Percentiles rank a stretch among this genome's conserved stretches.
Evolutionary conservation across 2,797 vertebrate genomes (phyloP).

Genomic region (Triplophysa yarkandensis): DNA sequence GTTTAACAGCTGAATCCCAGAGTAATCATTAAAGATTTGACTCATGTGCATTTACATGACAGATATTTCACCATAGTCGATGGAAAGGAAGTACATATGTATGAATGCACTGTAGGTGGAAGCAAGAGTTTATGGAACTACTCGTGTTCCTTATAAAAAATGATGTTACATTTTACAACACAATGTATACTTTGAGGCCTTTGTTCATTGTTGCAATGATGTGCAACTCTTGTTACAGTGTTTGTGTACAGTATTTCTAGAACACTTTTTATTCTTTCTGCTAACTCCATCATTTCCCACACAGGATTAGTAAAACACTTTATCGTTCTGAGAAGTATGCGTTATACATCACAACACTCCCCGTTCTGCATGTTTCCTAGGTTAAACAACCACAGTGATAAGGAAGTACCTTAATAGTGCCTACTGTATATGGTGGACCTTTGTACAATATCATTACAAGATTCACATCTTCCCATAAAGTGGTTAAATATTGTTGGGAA

Average conservation of each 20-base stretch:
- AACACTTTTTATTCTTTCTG: background rate
- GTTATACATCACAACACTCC: background rate
- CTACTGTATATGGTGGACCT: conserved; percentile 3
- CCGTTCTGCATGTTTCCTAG: background rate
- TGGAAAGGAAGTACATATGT: background rate
- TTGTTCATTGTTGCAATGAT: background rate
- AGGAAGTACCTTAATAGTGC: conserved; percentile 7
- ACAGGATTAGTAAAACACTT: conserved; percentile 9
- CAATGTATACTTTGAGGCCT: background rate
- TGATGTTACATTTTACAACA: background rate
- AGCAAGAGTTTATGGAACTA: background rate
- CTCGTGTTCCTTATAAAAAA: background rate
- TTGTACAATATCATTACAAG: conserved; percentile 20
- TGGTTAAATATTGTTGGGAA: conserved; percentile 50
- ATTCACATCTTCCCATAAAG: conserved; percentile 38
- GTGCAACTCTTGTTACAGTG: background rate
- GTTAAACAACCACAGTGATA: background rate
- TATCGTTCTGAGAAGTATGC: conserved; percentile 3
- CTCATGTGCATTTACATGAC: background rate
- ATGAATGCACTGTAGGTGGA: background rate
- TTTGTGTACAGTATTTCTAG: background rate
- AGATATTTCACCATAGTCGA: background rate
- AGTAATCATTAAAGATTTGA: conserved; percentile 20
- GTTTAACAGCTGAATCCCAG: conserved; percentile 1
- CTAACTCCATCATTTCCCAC: background rate